phyloP scores from a whole-genome alignment of 2,797 vertebrate species.

The Spondyliosoma cantharus region DNA sequence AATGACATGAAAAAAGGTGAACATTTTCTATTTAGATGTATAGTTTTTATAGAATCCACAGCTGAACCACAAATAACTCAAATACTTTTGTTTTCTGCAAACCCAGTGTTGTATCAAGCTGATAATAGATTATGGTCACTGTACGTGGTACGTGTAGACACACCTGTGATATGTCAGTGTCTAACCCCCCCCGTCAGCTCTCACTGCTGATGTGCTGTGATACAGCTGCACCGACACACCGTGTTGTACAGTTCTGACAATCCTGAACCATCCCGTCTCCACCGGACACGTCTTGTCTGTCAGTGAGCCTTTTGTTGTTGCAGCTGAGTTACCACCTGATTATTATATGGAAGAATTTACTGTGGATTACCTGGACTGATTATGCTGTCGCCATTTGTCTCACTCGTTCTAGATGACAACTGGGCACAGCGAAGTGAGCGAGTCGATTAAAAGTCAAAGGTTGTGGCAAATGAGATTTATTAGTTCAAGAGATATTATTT shows the following conservation, averaged over 20 bases:
- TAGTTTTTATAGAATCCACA: constrained; percentile 71
- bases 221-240: constrained; percentile 13
- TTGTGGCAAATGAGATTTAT: constrained; percentile 19
- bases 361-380: constrained; percentile 28
- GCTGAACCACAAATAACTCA: constrained; percentile 10
- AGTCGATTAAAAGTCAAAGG: constrained; percentile 30
- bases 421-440: constrained; percentile 1
- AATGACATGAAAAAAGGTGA: constrained; percentile 9
- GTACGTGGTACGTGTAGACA: constrained; percentile 26
- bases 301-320: constrained; percentile 34
- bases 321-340: constrained; percentile 20
- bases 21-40: constrained; percentile 75
- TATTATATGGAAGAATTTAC: constrained; percentile 24
- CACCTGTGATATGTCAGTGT: constrained; percentile 43
- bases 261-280: constrained; percentile 31
- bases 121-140: constrained; percentile 28
- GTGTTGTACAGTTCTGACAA: constrained; percentile 41
- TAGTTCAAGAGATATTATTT: constrained; percentile 40
- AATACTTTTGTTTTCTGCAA: constrained; percentile 41
- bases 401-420: constrained; percentile 8
- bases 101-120: constrained; percentile 53
- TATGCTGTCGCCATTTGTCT: constrained; percentile 16
- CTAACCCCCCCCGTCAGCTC: constrained; percentile 32
- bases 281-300: constrained; percentile 28
- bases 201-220: constrained; percentile 30